These are phyloP conservation scores for Pachypanchax playfairii DNA, from an alignment of 2,113 vertebrate genomes.

Conservation along the genomic window DNA sequence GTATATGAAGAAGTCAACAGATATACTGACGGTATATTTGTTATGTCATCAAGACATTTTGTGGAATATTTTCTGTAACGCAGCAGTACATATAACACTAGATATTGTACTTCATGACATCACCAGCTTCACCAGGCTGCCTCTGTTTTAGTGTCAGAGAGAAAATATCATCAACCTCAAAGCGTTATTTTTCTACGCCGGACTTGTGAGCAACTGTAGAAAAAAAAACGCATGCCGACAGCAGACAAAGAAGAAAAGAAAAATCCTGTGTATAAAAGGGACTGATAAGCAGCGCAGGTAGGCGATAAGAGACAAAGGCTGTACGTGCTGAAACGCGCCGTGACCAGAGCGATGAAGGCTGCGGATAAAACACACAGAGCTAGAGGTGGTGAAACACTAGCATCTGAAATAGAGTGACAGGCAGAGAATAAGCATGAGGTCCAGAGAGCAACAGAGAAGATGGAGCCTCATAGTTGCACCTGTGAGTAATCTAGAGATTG, in stretches of 20 bases:
- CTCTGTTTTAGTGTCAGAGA: not conserved
- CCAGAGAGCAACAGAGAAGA: slow-evolving; percentile 25
- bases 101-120: slow-evolving; percentile 18
- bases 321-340: slow-evolving; percentile 78
- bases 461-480: slow-evolving; percentile 64
- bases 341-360: slow-evolving; percentile 69
- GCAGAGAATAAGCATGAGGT: slow-evolving; percentile 27
- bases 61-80: no score
- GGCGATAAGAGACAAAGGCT: slow-evolving; percentile 78
- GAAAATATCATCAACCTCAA: slow-evolving; percentile 35
- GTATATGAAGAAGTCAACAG: no score
- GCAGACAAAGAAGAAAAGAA: slow-evolving; percentile 51
- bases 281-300: slow-evolving; percentile 76
- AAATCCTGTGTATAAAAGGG: slow-evolving; percentile 68
- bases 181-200: slow-evolving; percentile 36
- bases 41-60: no score
- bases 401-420: slow-evolving; percentile 41
- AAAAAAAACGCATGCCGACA: slow-evolving; percentile 64
- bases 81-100: slow-evolving; percentile 3
- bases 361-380: slow-evolving; percentile 58
- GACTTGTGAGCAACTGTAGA: slow-evolving; percentile 55
- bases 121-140: not conserved
- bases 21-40: no score
- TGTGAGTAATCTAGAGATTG: slow-evolving; percentile 65
- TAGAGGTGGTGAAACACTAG: slow-evolving; percentile 66